Conservation (phyloP, 2,888 invertebrate species). For the Bibio marci region DNA sequence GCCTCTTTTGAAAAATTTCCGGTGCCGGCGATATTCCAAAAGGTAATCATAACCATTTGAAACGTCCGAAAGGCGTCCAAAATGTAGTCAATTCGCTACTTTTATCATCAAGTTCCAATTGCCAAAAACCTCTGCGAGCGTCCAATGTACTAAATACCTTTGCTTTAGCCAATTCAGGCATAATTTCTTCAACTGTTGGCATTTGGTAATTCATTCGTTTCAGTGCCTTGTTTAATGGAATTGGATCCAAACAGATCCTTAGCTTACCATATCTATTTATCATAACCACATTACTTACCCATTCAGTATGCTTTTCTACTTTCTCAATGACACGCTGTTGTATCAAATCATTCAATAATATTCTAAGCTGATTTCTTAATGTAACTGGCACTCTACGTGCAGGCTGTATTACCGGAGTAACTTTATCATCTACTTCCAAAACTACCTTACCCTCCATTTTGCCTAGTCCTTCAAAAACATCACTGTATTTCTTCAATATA, state of each 20-base stretch:
- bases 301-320: conserved; percentile 5
- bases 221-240: conserved; percentile 3
- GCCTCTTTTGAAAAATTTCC: neutral
- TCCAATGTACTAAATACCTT: conserved; percentile 6
- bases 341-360: neutral
- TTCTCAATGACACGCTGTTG: conserved; percentile 1
- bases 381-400: neutral
- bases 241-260: conserved; percentile 6
- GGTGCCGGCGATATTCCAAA: neutral
- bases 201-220: conserved; percentile 6
- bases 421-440: conserved; percentile 5
- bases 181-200: conserved; percentile 7
- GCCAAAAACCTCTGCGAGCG: conserved; percentile 6
- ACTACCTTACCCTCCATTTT: conserved; percentile 2
- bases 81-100: conserved; percentile 7
- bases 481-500: conserved; percentile 2
- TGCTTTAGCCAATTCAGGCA: conserved; percentile 6
- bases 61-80: conserved; percentile 9
- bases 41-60: neutral
- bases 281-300: conserved; percentile 6
- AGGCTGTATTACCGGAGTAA: neutral
- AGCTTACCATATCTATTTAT: conserved; percentile 6
- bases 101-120: conserved; percentile 6
- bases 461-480: conserved; percentile 7
- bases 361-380: neutral